Percentiles rank a stretch among this genome's conserved stretches.
Evolutionary conservation across 2,113 vertebrate species (phyloP).

Genomic region (Neodon shergylaensis): DNA sequence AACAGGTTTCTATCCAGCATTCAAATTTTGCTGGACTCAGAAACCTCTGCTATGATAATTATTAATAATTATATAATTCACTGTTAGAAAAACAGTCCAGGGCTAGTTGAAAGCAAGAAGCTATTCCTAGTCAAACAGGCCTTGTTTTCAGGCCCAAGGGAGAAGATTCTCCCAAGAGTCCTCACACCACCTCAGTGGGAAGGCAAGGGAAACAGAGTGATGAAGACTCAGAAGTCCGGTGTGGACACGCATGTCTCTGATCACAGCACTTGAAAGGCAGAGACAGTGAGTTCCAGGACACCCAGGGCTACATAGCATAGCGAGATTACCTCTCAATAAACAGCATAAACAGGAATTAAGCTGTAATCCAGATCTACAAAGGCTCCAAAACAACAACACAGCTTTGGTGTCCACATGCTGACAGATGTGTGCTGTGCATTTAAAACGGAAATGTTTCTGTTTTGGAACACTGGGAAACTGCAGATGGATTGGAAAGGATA

Average conservation of each 20-base stretch:
- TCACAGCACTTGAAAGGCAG: background rate
- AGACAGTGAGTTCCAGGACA: background rate
- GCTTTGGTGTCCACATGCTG: no score
- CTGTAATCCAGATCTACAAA: no score
- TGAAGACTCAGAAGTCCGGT: background rate
- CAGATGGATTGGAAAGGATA: background rate
- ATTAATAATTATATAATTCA: no score
- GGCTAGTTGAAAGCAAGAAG: accelerated
- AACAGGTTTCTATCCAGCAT: background rate
- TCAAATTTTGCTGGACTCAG: accelerated
- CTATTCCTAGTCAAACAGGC: accelerated
- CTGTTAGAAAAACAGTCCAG: background rate
- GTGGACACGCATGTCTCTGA: accelerated
- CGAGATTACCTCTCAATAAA: background rate
- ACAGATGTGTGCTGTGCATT: background rate
- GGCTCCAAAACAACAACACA: background rate
- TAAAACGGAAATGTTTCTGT: background rate
- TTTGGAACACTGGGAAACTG: background rate
- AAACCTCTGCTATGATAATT: background rate
- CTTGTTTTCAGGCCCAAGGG: no score
- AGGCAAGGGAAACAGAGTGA: accelerated
- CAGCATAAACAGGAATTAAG: background rate
- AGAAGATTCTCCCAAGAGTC: no score
- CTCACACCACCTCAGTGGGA: no score
- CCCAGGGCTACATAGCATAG: no score